phyloP scores from a whole-genome alignment of 37 sponge, comb jelly and placozoan species.

The Trichoplax adhaerens region DNA sequence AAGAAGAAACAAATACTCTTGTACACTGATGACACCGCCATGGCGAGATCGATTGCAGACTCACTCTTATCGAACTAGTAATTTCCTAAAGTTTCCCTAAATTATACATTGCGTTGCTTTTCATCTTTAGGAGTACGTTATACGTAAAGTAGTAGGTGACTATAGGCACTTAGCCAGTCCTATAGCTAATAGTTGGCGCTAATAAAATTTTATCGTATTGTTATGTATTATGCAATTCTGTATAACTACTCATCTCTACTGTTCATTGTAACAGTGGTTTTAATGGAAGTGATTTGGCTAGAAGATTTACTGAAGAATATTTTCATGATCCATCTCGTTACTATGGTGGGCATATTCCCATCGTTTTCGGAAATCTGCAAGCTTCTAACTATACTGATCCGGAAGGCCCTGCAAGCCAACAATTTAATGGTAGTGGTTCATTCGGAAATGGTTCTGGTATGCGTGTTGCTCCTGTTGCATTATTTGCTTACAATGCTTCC shows the following conservation, averaged over 20 bases:
- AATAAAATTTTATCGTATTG: no score
- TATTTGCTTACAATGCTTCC: slow-evolving; percentile 19
- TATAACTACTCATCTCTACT: no score
- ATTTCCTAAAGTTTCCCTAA: no score
- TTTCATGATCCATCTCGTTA: slow-evolving; percentile 35
- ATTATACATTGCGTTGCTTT: no score
- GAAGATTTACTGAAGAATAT: slow-evolving; percentile 31
- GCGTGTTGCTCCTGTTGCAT: slow-evolving; percentile 48
- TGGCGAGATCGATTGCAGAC: slow-evolving; percentile 31
- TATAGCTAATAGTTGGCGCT: no score
- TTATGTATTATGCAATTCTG: no score
- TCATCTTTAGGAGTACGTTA: no score
- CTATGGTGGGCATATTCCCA: slow-evolving; percentile 33
- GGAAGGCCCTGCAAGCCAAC: slow-evolving; percentile 35
- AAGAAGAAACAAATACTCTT: no score
- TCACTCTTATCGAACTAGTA: slow-evolving; percentile 15
- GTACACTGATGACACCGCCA: slow-evolving; percentile 67
- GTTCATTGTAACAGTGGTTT: no score
- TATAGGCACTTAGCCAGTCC: no score
- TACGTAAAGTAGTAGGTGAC: no score
- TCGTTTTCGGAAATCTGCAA: slow-evolving; percentile 31
- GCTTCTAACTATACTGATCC: slow-evolving; percentile 15
- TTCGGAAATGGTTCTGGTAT: slow-evolving; percentile 61
- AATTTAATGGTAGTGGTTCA: slow-evolving; percentile 52
- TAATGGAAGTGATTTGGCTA: no score